Percentiles rank a stretch among this genome's conserved stretches.
Evolutionary conservation across 2,888 invertebrate species (phyloP).

Genomic region (Sisyra nigra): DNA sequence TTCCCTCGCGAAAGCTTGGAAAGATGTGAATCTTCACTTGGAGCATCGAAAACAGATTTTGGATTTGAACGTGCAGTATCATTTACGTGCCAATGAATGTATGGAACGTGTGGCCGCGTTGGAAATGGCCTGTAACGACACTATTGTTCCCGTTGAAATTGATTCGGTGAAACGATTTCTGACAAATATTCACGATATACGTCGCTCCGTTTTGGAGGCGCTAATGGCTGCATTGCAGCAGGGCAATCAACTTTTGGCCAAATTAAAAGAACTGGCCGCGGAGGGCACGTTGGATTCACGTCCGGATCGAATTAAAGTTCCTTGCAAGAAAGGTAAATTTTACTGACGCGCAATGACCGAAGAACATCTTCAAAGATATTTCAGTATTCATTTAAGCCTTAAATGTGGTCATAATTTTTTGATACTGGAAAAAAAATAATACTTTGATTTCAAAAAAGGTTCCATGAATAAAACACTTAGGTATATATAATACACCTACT

Average conservation of each 20-base stretch:
- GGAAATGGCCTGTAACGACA: slow-evolving; percentile 50
- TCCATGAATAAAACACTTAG: neutral
- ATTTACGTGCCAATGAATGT: slow-evolving; percentile 52
- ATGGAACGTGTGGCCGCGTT: slow-evolving; percentile 48
- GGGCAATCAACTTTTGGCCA: slow-evolving; percentile 57
- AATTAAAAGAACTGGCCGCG: slow-evolving; percentile 55
- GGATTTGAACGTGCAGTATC: slow-evolving; percentile 63
- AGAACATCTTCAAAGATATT: no score
- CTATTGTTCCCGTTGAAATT: slow-evolving; percentile 52
- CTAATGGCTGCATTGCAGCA: slow-evolving; percentile 68
- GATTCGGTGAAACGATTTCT: slow-evolving; percentile 53
- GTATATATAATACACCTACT: no score
- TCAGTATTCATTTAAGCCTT: no score
- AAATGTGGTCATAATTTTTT: no score
- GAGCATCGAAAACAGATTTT: slow-evolving; percentile 61
- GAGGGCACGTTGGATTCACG: slow-evolving; percentile 61
- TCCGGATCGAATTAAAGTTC: slow-evolving; percentile 36
- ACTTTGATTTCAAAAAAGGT: neutral
- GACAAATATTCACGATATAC: slow-evolving; percentile 51
- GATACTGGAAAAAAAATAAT: neutral
- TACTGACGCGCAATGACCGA: no score
- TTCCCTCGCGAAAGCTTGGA: slow-evolving; percentile 59
- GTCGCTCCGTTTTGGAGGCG: slow-evolving; percentile 55
- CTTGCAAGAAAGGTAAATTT: slow-evolving; percentile 27
- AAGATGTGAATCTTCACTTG: slow-evolving; percentile 62